Evolutionary conservation across 2,797 vertebrate genomes (phyloP), one percentile per base, ranked within the genome.

Genomic region (Erethizon dorsatum): DNA sequence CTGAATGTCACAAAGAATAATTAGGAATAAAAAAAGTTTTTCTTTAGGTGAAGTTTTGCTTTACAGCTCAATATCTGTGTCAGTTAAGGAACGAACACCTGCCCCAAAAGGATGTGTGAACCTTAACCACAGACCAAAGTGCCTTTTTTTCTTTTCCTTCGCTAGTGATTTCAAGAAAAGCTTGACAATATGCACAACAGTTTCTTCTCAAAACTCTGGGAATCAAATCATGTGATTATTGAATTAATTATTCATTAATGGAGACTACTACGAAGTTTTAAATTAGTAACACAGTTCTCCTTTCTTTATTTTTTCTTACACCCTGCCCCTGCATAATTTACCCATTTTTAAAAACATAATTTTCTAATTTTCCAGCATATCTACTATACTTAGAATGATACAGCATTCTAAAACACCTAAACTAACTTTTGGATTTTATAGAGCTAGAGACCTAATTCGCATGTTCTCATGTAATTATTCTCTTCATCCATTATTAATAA

Each of bases 101-200:
- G 92, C n/a, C 26, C 33, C 28, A 1, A 41, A 80, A 91, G 20
- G 1, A 78, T 77, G 87, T 94, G 63, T 94, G 69, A 94, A 89
- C 73, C 90, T 65, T 91, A 97, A 97, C 84, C 96, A 94, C 97
- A 96, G 15, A 95, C 33, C 77, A 88, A 89, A 91, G 33, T 31
- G 13, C 8, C 3, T 15, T 47, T 57, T 63, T 69, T 90, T 77
- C 83, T 80, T 82, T 90, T 79, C 93, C 28, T 69, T 95, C n/a
- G 94, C 31, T 92, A 9, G 20, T 96, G 47, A 77, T 17, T 80
- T 80, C 47, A 95, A 24, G 20, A 82, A 93, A 96, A 63, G 24
- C 18, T 91, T 87, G 65, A 96, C 54, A 31, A 31, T 24, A 65
- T 57, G 84, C 50, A 78, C 69, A 92, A 82, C 31, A 41, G 2